A percentile compares a stretch with the other conserved stretches of the same genome.
Conservation (phyloP, 2,113 vertebrate species). For the Stomatorhinus ivindoensis region DNA sequence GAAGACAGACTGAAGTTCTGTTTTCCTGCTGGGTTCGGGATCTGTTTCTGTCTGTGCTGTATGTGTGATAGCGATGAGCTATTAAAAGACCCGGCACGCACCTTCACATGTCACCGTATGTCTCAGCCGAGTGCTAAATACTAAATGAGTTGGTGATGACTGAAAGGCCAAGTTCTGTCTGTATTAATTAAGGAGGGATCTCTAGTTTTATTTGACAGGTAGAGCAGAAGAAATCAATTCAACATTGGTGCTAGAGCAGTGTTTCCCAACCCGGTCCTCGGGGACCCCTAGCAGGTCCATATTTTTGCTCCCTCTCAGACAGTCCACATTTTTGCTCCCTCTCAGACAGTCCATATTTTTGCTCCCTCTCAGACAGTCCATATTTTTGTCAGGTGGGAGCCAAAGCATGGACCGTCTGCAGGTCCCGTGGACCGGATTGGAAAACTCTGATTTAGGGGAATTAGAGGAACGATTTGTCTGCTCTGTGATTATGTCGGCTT, state of each 20-base stretch:
- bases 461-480: neutral
- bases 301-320: neutral
- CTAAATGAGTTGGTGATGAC: neutral
- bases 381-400: neutral
- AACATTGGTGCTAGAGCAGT: neutral
- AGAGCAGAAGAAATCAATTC: neutral
- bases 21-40: neutral
- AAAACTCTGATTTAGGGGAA: neutral
- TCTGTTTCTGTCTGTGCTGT: neutral
- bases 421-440: neutral
- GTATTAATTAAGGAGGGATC: neutral
- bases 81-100: neutral
- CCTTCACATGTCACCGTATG: neutral
- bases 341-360: neutral
- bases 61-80: neutral
- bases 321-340: neutral
- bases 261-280: neutral
- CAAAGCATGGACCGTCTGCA: neutral
- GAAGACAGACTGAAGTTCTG: neutral
- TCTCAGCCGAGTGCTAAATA: neutral
- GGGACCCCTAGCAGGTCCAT: neutral
- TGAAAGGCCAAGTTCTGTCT: neutral
- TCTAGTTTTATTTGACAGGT: neutral
- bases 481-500: neutral
- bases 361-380: too few species aligned